Conservation (phyloP, 2,113 vertebrate genomes). For the Ovis aries region ARS-UI_Ramb_v3.0 NC_056068.1:81982001-81982500, state of each 20-base stretch:
- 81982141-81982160: not conserved
- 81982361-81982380: not conserved
- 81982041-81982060: not conserved
- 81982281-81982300: not conserved
- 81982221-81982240: not conserved
- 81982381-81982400: not conserved
- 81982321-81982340: not conserved
- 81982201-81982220: not conserved
- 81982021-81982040: not conserved
- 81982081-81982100: not conserved
- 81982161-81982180: not conserved
- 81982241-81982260: not conserved
- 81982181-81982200: not conserved
- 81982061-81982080: not conserved
- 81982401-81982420: not conserved
- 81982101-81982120: not conserved
- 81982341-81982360: not conserved
- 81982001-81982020: not conserved
- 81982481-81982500: not conserved
- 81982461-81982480: not conserved
- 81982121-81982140: not conserved
- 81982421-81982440: not conserved
- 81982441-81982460: not conserved
- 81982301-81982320: not conserved
- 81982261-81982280: not conserved